Evolutionary conservation across 2,113 vertebrate species (phyloP).

Genomic region (Erythrocercus mccallii): DNA sequence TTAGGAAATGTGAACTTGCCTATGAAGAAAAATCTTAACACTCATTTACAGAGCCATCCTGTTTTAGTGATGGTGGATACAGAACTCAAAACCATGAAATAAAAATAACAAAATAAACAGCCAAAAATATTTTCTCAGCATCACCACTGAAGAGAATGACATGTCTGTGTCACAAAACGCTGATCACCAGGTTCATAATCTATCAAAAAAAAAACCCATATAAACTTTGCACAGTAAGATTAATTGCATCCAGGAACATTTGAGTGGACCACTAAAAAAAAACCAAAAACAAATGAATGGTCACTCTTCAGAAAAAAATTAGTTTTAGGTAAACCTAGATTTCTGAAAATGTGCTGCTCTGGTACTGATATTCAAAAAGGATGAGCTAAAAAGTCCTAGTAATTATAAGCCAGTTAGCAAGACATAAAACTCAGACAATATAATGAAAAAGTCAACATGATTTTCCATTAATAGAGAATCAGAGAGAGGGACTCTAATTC

Average conservation of each 20-base stretch:
- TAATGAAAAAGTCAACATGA: background rate
- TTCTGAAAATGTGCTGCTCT: background rate
- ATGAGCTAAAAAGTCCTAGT: background rate
- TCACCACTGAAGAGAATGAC: background rate
- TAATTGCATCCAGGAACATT: background rate
- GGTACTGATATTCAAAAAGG: background rate
- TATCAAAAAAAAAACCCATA: background rate
- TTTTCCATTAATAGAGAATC: background rate
- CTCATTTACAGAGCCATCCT: fast-evolving
- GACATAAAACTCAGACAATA: background rate
- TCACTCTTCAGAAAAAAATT: background rate
- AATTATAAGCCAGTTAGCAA: background rate
- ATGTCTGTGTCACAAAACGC: fast-evolving
- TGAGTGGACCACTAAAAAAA: background rate
- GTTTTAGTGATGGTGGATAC: background rate
- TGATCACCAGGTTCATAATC: background rate
- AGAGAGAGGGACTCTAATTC: background rate
- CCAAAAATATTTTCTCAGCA: background rate
- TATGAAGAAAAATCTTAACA: fast-evolving
- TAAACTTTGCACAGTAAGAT: background rate
- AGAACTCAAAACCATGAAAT: background rate
- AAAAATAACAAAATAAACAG: background rate
- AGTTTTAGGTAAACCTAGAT: background rate
- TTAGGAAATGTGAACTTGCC: background rate
- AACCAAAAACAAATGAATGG: background rate